These are phyloP conservation scores for Clinocottus analis DNA, from an alignment of 2,113 vertebrate species.

Conservation along the genomic window DNA sequence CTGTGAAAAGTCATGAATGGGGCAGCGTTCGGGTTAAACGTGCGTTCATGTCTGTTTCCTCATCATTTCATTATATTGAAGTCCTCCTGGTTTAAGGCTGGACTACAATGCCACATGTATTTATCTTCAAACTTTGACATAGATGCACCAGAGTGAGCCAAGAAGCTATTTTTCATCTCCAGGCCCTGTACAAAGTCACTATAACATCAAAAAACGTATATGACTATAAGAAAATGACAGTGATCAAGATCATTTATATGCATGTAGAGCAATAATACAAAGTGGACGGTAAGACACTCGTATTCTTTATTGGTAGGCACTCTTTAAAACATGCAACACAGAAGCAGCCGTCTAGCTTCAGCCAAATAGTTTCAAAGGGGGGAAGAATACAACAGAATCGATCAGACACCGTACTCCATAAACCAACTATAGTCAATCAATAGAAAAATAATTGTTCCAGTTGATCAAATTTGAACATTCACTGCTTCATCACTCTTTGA, in stretches of 20 bases:
- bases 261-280: background rate
- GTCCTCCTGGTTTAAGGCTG: background rate
- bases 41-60: background rate
- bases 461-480: background rate
- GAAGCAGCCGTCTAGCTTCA: too few species aligned
- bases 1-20: conserved; percentile 26
- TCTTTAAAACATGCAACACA: background rate
- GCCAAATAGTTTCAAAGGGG: background rate
- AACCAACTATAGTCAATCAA: background rate
- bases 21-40: background rate
- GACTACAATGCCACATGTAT: background rate
- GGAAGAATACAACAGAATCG: background rate
- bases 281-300: background rate
- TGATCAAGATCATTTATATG: background rate
- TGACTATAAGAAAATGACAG: background rate
- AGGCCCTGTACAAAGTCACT: too few species aligned
- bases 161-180: background rate
- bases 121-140: background rate
- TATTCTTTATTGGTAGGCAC: background rate
- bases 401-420: background rate
- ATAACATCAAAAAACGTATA: background rate
- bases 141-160: background rate
- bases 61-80: background rate
- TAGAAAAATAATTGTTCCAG: background rate
- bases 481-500: background rate